Evolutionary conservation across 2,797 vertebrate species (phyloP).

Genomic region (Cossypha dichroa): DNA sequence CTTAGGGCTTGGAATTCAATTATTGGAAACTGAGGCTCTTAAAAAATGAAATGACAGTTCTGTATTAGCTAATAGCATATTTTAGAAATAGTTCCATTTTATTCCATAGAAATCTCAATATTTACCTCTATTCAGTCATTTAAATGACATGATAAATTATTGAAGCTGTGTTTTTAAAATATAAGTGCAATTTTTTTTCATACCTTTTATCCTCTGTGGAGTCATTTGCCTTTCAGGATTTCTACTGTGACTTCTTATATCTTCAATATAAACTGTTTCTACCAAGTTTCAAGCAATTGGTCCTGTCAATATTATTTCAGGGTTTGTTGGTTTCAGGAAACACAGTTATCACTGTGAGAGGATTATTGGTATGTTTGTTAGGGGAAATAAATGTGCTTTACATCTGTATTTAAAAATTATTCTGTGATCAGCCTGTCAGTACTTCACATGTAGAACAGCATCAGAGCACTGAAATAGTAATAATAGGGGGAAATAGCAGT

Average conservation of each 20-base stretch:
- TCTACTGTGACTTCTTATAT: background rate
- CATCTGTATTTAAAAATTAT: constrained; percentile 31
- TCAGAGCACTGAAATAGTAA: background rate
- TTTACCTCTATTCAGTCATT: background rate
- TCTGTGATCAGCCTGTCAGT: background rate
- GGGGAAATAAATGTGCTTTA: constrained; percentile 12
- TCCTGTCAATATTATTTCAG: constrained; percentile 45
- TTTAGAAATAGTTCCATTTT: background rate
- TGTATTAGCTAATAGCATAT: background rate
- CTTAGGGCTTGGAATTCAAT: background rate
- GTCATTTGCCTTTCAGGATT: constrained; percentile 39
- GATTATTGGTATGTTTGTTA: constrained; percentile 45
- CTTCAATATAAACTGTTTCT: constrained; percentile 20
- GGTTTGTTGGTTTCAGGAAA: constrained; percentile 55
- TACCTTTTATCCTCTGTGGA: constrained; percentile 19
- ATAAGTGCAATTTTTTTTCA: background rate
- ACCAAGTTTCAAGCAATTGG: constrained; percentile 42
- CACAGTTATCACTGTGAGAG: background rate
- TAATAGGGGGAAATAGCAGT: background rate
- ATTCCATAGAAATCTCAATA: background rate
- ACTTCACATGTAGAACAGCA: background rate
- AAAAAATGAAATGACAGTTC: background rate
- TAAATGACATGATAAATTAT: background rate
- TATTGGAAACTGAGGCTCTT: background rate
- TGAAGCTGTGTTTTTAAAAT: background rate